Evolutionary conservation across 2,888 invertebrate genomes (phyloP), one percentile per base, ranked within the genome.

Genomic region (Ephialtes manifestator): DNA sequence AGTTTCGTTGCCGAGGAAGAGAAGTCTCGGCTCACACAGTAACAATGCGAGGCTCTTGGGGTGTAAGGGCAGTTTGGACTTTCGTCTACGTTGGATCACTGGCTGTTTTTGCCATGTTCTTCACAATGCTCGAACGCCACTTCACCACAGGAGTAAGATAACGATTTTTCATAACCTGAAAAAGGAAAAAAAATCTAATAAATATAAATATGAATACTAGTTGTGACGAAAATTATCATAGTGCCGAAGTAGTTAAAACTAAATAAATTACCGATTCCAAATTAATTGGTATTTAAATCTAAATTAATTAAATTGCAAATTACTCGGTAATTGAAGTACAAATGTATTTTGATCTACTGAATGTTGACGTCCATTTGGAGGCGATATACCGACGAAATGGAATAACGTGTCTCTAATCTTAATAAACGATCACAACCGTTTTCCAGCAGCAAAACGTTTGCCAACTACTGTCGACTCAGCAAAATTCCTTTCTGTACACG

Each of bases 1-100:
- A 96, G 91, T 96, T 96, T 89, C 94, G 95, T 70, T 96, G 96
- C 90, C 94, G 96, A 84, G 96, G 96, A 43, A 90, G 92, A 53
- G 93, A 93, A 75, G 92, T 92, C 18, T 89, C 93, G 1, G 90
- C 89, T 7, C 92, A 93, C 55, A 87, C 89, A 58, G 83, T 90
- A 15, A 83, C 88, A n/a, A 84, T 90, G 65, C 91, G 89, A 80
- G 92, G 91, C 28, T 88, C 93, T 20, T 95, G 95, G 95, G 95
- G 95, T 76, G 94, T 94, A 35, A 95, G 95, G 88, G 94, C 95
- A 5, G 93, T 95, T 75, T 96, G 96, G 96, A 95, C 95, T 4
- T 93, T 95, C 28, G 93, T 95, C 65, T 96, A 96, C 88, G 95
- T 95, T 75, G 91, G 94, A 39, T 95, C 95, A 8, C 93, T 96